Evolutionary conservation across 2,113 vertebrate genomes (phyloP), one percentile per base, ranked within the genome.

Genomic region (Pluvialis apricaria): DNA sequence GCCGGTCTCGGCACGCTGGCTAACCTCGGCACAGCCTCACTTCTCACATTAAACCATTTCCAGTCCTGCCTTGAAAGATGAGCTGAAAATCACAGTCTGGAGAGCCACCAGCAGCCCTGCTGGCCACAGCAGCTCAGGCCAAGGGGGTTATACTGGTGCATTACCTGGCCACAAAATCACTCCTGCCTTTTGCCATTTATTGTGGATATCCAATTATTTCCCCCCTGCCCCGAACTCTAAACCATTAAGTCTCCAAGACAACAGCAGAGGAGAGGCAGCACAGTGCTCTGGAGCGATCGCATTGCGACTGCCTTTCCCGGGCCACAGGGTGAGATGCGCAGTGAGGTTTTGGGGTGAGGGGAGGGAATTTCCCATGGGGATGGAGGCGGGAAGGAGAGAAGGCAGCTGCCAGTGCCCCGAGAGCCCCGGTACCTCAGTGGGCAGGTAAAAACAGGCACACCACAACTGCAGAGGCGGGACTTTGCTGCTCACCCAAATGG

Each of bases 1-100:
- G 36, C 26, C 2, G 1, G 4, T 19, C 15, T 19, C 12, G 0
- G 65, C 47, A 45, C 7, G 0, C 65, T 45, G 75, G 11, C 49
- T 32, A 28, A 55, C 32, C 47, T 22, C 4, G 0, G 40, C 70
- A 47, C 51, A 40, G 51, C 70, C 42, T 47, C 14, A 0, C 5
- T 13, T n/a, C 34, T 17, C 68, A 11, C 25, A 14, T 6, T 15
- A 29, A 70, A 42, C 86, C 5, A 0, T 20, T 40, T 29, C 49
- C 42, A 57, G 24, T 13, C 45, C 65, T 34, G 55, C 38, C 66
- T 28, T 24, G 52, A 34, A 60, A 31, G 38, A 28, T 0, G 3
- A 60, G 21, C 51, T 72, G 66, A 49, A 47, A 54, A 65, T 31
- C 21, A 11, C 15, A 3, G 51, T 34, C 54, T 10, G 1, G 1